A percentile compares a stretch with the other conserved stretches of the same genome.
phyloP scores from a whole-genome alignment of 2,888 invertebrate species.

The Mythimna vitellina region DNA sequence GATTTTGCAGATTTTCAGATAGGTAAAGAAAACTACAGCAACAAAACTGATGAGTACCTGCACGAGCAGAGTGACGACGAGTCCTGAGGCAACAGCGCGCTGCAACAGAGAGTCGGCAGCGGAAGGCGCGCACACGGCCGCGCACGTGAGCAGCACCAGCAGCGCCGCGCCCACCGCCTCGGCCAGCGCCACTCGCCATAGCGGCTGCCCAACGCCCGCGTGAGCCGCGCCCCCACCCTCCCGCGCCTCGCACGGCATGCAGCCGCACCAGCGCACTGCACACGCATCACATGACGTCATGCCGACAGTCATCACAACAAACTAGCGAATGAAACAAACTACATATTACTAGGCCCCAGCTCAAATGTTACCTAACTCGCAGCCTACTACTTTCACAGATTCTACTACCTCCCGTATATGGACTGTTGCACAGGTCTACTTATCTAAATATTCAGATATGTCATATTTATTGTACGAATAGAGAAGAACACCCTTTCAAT shows the following conservation, averaged over 20 bases:
- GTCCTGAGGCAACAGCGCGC: constrained; percentile 91
- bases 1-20: neutral
- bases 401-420: too few species aligned
- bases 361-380: neutral
- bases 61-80: constrained; percentile 92
- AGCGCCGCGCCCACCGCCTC: constrained; percentile 93
- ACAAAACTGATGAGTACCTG: constrained; percentile 84
- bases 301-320: neutral
- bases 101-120: constrained; percentile 75
- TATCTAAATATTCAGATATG: too few species aligned
- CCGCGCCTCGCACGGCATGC: neutral
- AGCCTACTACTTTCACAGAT: too few species aligned
- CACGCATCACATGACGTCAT: neutral
- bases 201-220: constrained; percentile 34
- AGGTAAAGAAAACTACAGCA: neutral
- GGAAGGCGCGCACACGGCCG: constrained; percentile 88
- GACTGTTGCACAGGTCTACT: too few species aligned
- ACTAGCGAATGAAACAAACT: neutral
- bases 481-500: too few species aligned
- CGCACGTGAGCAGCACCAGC: constrained; percentile 93
- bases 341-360: neutral
- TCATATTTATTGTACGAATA: too few species aligned
- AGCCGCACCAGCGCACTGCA: constrained; percentile 11
- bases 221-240: constrained; percentile 25
- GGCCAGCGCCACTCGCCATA: constrained; percentile 83